A percentile compares a stretch with the other conserved stretches of the same genome.
phyloP scores from a whole-genome alignment of 2,888 invertebrate genomes.

The Dryococelus australis region DNA sequence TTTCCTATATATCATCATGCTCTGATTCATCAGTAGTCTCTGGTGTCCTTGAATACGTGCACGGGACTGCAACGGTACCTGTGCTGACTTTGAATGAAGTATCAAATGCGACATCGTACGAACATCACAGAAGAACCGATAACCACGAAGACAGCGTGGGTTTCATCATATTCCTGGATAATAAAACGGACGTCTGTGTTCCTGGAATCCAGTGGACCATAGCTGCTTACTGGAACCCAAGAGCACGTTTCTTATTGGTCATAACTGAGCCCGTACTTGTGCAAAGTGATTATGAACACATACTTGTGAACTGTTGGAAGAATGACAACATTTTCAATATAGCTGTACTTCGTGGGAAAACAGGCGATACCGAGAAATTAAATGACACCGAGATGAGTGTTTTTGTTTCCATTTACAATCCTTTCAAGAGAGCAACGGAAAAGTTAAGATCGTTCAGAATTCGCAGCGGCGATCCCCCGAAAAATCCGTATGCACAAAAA shows the following conservation, averaged over 20 bases:
- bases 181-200: neutral
- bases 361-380: neutral
- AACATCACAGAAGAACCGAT: neutral
- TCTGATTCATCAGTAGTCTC: neutral
- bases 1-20: neutral
- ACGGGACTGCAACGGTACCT: neutral
- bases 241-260: neutral
- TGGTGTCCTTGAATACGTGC: neutral
- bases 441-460: neutral
- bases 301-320: neutral
- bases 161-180: neutral
- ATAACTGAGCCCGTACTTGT: neutral
- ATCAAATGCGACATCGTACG: neutral
- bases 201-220: neutral
- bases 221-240: neutral
- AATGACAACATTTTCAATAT: neutral
- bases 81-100: neutral
- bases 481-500: neutral
- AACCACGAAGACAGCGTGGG: neutral
- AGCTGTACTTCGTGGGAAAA: neutral
- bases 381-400: neutral
- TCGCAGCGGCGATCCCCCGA: neutral
- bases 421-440: neutral
- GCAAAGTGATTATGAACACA: neutral
- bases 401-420: neutral